phyloP scores from a whole-genome alignment of 2,113 vertebrate genomes.

The Bungarus multicinctus region DNA sequence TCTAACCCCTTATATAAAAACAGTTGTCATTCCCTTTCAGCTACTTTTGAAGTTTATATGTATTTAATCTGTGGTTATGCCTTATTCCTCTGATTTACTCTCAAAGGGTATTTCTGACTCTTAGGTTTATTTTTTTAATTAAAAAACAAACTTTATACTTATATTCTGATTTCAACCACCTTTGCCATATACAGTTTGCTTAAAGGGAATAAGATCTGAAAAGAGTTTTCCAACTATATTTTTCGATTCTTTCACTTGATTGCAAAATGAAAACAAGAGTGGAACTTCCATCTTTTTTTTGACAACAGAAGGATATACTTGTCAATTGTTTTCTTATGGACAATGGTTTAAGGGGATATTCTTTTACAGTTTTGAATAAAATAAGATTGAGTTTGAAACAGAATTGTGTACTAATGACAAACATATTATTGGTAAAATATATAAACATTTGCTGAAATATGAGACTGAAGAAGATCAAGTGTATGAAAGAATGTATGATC shows the following conservation, averaged over 20 bases:
- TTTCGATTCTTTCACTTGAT: slow-evolving; percentile 1
- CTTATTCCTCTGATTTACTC: slow-evolving; percentile 6
- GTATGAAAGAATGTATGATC: background rate
- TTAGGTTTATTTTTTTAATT: background rate
- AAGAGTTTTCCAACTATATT: background rate
- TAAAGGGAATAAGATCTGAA: background rate
- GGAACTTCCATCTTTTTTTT: background rate
- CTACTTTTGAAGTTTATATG: background rate
- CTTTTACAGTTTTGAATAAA: background rate
- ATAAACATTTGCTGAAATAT: background rate
- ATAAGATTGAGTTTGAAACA: background rate
- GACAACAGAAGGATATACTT: background rate
- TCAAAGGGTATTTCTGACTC: background rate
- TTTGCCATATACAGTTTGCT: slow-evolving; percentile 1
- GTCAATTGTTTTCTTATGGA: background rate
- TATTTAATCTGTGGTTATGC: background rate
- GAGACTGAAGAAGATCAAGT: background rate
- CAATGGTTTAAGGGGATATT: background rate
- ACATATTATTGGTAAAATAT: background rate
- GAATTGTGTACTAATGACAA: background rate
- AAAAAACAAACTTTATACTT: background rate
- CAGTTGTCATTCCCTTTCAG: background rate
- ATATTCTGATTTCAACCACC: background rate
- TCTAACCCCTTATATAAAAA: background rate
- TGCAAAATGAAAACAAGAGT: background rate